Evolutionary conservation across 2,888 invertebrate species (phyloP).

Genomic region (Hirtodrosophila duncani): DNA sequence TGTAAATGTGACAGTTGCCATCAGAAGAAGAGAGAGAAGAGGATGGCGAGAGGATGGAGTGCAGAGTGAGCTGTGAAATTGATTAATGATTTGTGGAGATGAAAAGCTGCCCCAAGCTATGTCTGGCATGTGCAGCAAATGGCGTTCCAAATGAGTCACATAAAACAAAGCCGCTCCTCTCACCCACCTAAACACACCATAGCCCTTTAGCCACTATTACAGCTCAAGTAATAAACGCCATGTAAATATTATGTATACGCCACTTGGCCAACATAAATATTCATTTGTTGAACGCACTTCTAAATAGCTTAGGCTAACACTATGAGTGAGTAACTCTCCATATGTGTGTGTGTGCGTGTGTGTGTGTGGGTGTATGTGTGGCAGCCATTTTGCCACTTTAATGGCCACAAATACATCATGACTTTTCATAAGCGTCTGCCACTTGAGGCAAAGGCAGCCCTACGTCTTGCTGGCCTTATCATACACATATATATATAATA

Average conservation of each 20-base stretch:
- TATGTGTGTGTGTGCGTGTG: constrained; percentile 5
- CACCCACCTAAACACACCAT: constrained; percentile 5
- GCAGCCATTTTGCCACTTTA: constrained; percentile 62
- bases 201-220: background rate
- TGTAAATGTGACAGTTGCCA: constrained; percentile 33
- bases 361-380: constrained; percentile 18
- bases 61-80: constrained; percentile 27
- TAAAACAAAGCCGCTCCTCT: constrained; percentile 14
- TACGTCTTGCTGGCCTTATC: constrained; percentile 4
- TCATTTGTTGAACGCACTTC: constrained; percentile 48
- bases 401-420: constrained; percentile 68
- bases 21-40: background rate
- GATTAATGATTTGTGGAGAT: constrained; percentile 49
- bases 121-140: too few relatives aligned
- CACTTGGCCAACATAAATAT: constrained; percentile 61
- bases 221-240: constrained; percentile 46
- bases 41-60: background rate
- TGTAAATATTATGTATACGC: constrained; percentile 61
- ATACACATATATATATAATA: background rate
- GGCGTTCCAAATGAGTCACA: too few relatives aligned
- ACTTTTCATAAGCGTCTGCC: constrained; percentile 63
- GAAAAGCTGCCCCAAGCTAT: constrained; percentile 23
- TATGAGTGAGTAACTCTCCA: too few relatives aligned
- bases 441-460: constrained; percentile 45
- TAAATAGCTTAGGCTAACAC: constrained; percentile 15